Percentiles rank a stretch among this genome's conserved stretches.
phyloP scores from a whole-genome alignment of 2,113 vertebrate species.

The Menidia beryllina region DNA sequence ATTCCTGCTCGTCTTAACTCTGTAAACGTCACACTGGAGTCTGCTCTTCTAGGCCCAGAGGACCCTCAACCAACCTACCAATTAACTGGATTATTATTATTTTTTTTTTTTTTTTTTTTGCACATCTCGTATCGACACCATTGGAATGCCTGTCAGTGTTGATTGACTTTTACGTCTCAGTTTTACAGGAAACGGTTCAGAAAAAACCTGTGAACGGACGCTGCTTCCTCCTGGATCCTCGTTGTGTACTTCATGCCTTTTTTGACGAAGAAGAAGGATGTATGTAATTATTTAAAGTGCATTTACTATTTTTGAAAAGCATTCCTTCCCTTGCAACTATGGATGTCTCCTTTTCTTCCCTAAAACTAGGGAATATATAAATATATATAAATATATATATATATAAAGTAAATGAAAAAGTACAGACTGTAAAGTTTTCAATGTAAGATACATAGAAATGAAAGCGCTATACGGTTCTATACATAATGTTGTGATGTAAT shows the following conservation, averaged over 20 bases:
- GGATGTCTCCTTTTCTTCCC: slow-evolving; percentile 80
- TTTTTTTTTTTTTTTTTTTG: too few species aligned
- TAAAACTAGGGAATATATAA: slow-evolving; percentile 75
- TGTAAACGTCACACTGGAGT: slow-evolving; percentile 26
- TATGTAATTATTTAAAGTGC: slow-evolving; percentile 85
- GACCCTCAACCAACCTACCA: slow-evolving; percentile 11
- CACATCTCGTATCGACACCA: slow-evolving; percentile 41
- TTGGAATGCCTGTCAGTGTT: slow-evolving; percentile 49
- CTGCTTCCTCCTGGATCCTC: slow-evolving; percentile 27
- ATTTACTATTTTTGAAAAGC: slow-evolving; percentile 81
- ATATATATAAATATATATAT: slow-evolving; percentile 57
- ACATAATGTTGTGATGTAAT: slow-evolving; percentile 81
- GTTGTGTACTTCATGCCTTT: slow-evolving; percentile 56
- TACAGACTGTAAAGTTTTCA: slow-evolving; percentile 83
- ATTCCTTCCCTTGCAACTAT: slow-evolving; percentile 81
- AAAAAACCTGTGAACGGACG: slow-evolving; percentile 35
- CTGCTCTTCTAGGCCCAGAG: slow-evolving; percentile 11
- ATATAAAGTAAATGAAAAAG: slow-evolving; percentile 76
- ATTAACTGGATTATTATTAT: neutral
- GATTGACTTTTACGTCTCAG: slow-evolving; percentile 14
- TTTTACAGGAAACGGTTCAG: slow-evolving; percentile 24
- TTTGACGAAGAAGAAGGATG: slow-evolving; percentile 61
- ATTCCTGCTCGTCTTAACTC: slow-evolving; percentile 43
- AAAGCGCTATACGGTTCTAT: slow-evolving; percentile 77
- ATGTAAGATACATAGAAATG: slow-evolving; percentile 82